phyloP scores from a whole-genome alignment of 2,113 vertebrate genomes.

The Microtus oregoni region DNA sequence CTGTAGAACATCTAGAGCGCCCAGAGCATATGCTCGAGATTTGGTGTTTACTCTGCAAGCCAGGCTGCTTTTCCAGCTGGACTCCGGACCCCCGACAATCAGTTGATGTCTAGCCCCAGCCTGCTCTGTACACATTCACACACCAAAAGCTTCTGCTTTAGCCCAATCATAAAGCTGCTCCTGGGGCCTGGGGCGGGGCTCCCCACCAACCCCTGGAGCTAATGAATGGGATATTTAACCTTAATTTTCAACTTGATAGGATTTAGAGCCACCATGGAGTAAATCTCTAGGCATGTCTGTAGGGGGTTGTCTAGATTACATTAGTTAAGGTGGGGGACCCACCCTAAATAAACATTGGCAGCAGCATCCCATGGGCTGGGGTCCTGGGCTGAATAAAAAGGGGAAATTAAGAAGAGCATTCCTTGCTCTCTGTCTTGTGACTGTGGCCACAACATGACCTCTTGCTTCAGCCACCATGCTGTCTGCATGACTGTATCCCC shows the following conservation, averaged over 20 bases:
- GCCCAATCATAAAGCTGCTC: background rate
- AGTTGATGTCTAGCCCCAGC: background rate
- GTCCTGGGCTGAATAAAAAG: background rate
- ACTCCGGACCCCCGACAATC: background rate
- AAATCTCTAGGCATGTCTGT: background rate
- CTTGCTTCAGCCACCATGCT: background rate
- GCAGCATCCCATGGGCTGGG: background rate
- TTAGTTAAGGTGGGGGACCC: background rate
- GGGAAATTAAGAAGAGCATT: background rate
- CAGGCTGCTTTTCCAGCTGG: background rate
- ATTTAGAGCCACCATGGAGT: background rate
- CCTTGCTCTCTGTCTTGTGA: background rate
- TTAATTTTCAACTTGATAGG: background rate
- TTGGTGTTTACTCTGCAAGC: background rate
- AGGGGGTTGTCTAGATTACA: background rate
- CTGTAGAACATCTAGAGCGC: background rate
- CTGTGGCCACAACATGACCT: background rate
- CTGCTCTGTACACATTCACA: background rate
- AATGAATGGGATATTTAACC: background rate
- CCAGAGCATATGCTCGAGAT: accelerated
- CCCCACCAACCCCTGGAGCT: background rate
- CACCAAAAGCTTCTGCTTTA: background rate
- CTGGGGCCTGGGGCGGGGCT: background rate
- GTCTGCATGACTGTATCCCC: background rate
- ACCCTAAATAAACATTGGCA: background rate